Evolutionary conservation across 2,113 vertebrate species (phyloP).

Genomic region (Muntiacus reevesi): DNA sequence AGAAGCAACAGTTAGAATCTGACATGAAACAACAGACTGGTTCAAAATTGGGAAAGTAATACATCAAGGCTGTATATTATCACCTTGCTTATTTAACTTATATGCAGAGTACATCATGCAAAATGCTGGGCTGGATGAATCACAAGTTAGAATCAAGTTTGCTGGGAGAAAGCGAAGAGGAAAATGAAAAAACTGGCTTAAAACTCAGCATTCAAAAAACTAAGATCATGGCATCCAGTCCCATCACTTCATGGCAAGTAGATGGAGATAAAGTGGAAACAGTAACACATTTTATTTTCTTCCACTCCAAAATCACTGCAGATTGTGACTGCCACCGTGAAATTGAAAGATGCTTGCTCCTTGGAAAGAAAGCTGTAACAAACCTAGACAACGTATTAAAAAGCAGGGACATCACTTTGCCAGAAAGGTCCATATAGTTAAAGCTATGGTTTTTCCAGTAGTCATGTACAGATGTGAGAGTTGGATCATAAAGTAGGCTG

Average conservation of each 20-base stretch:
- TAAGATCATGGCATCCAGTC: background rate
- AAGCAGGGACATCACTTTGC: background rate
- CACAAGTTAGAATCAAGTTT: background rate
- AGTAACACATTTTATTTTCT: background rate
- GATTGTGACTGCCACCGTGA: background rate
- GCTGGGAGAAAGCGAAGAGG: background rate
- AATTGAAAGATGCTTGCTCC: background rate
- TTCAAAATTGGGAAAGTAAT: background rate
- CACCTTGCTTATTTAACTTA: background rate
- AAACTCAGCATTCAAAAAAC: background rate
- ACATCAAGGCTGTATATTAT: background rate
- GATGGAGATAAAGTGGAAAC: background rate
- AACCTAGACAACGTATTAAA: background rate
- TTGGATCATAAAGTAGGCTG: background rate
- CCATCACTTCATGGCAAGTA: background rate
- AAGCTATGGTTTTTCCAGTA: background rate
- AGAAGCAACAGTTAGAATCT: background rate
- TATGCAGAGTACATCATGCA: background rate
- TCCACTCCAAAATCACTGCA: background rate
- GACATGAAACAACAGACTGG: background rate
- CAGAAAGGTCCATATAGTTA: background rate
- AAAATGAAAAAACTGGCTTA: background rate
- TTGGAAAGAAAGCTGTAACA: background rate
- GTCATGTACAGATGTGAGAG: background rate
- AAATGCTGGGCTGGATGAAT: background rate